These are phyloP conservation scores for Archocentrus centrarchus DNA, from an alignment of 2,113 vertebrate genomes.

Conservation along the genomic window DNA sequence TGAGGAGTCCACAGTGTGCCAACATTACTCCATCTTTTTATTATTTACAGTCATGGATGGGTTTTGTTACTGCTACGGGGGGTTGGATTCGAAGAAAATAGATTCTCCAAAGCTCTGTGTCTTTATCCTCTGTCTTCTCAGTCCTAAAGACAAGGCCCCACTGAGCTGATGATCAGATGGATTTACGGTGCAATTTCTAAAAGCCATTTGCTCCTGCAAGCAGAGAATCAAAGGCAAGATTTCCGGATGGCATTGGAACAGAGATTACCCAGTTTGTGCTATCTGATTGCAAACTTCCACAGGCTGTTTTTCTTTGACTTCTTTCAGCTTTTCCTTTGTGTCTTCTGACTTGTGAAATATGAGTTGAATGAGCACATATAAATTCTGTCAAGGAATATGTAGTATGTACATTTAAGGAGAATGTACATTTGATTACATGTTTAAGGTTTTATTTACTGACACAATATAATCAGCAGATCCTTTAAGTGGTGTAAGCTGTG, in stretches of 20 bases:
- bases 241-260: slow-evolving; percentile 76
- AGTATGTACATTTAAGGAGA: neutral
- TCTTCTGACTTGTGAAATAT: slow-evolving; percentile 45
- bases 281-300: slow-evolving; percentile 80
- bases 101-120: slow-evolving; percentile 47
- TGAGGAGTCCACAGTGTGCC: slow-evolving; percentile 41
- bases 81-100: slow-evolving; percentile 48
- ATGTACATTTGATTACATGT: neutral
- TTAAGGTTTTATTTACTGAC: neutral
- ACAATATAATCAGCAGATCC: slow-evolving; percentile 3
- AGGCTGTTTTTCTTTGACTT: slow-evolving; percentile 69
- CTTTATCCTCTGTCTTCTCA: slow-evolving; percentile 38
- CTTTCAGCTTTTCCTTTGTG: slow-evolving; percentile 32
- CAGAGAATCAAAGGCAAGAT: slow-evolving; percentile 78
- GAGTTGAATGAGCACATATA: slow-evolving; percentile 25
- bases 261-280: slow-evolving; percentile 79
- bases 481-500: neutral
- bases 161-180: slow-evolving; percentile 70
- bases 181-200: slow-evolving; percentile 75
- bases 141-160: slow-evolving; percentile 57
- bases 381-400: neutral
- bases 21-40: slow-evolving; percentile 56
- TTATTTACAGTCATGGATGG: slow-evolving; percentile 56
- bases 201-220: slow-evolving; percentile 77
- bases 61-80: slow-evolving; percentile 49